Conservation (phyloP, 2,888 invertebrate species). For the Homarus gammarus region DNA sequence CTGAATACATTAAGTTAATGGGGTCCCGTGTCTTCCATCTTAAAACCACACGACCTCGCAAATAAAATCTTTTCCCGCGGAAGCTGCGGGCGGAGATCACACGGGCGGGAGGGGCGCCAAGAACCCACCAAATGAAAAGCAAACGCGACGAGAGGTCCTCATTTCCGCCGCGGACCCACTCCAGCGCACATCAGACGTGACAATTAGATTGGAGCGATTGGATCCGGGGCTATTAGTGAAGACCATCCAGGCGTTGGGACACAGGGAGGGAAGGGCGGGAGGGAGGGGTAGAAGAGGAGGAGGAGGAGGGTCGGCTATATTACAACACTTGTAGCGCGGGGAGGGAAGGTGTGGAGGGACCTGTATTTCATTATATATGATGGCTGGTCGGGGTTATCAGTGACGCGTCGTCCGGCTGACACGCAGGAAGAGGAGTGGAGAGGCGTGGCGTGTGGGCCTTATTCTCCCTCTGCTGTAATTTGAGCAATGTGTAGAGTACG, state of each 20-base stretch:
- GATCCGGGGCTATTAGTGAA: slow-evolving; percentile 33
- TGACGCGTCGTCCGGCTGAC: no score
- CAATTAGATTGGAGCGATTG: slow-evolving; percentile 38
- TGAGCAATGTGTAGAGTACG: background rate
- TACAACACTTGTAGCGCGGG: background rate
- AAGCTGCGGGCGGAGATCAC: slow-evolving; percentile 4
- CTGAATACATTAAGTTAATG: slow-evolving; percentile 59
- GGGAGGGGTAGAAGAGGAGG: background rate
- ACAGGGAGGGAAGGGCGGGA: background rate
- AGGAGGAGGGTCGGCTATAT: background rate
- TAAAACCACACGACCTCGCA: slow-evolving; percentile 24
- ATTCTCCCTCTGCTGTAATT: no score
- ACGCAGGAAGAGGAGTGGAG: no score
- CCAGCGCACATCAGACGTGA: slow-evolving; percentile 40
- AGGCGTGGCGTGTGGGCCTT: no score
- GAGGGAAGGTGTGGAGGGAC: background rate
- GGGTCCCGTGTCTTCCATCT: slow-evolving; percentile 26
- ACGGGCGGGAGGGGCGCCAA: background rate
- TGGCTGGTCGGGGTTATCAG: background rate
- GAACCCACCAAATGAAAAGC: slow-evolving; percentile 33
- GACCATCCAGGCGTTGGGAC: background rate
- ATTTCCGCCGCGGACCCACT: slow-evolving; percentile 30
- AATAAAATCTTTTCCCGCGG: slow-evolving; percentile 5
- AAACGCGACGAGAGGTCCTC: slow-evolving; percentile 29
- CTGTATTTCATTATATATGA: slow-evolving; percentile 1